Percentiles rank a stretch among this genome's conserved stretches.
Evolutionary conservation across 1,140 invertebrate species (phyloP).

Genomic region (Pinna nobilis): DNA sequence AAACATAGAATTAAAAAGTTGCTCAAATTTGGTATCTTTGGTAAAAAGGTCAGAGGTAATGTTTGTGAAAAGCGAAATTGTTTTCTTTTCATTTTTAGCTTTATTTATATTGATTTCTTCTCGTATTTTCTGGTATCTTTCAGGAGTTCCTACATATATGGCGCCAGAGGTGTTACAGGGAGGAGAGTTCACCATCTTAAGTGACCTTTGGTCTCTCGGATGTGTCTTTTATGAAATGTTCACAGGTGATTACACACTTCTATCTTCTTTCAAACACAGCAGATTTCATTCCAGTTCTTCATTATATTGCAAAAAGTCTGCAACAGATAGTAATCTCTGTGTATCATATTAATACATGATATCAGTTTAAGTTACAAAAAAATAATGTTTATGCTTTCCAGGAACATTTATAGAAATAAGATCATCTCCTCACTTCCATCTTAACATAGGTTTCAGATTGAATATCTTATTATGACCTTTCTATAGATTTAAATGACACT

Average conservation of each 20-base stretch:
- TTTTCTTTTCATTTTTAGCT: too few relatives aligned
- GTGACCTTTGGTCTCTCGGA: slow-evolving; percentile 74
- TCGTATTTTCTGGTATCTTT: slow-evolving; percentile 26
- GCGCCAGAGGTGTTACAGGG: slow-evolving; percentile 73
- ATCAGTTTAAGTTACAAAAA: too few relatives aligned
- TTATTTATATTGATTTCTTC: background rate
- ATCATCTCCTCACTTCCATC: too few relatives aligned
- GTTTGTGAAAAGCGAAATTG: background rate
- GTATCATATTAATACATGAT: too few relatives aligned
- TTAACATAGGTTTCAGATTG: too few relatives aligned
- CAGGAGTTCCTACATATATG: slow-evolving; percentile 69
- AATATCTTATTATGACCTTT: too few relatives aligned
- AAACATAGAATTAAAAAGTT: too few relatives aligned
- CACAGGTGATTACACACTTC: slow-evolving; percentile 50
- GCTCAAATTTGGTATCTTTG: too few relatives aligned
- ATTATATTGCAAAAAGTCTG: background rate
- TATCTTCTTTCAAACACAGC: background rate
- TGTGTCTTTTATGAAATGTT: slow-evolving; percentile 74
- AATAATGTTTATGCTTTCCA: too few relatives aligned
- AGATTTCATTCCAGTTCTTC: background rate
- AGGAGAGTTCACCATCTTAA: slow-evolving; percentile 61
- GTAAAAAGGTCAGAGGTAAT: background rate
- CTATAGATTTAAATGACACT: too few relatives aligned
- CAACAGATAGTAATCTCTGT: too few relatives aligned
- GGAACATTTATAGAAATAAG: too few relatives aligned